phyloP scores from a whole-genome alignment of 2,797 vertebrate species.

The Centropyge bicolor region DNA sequence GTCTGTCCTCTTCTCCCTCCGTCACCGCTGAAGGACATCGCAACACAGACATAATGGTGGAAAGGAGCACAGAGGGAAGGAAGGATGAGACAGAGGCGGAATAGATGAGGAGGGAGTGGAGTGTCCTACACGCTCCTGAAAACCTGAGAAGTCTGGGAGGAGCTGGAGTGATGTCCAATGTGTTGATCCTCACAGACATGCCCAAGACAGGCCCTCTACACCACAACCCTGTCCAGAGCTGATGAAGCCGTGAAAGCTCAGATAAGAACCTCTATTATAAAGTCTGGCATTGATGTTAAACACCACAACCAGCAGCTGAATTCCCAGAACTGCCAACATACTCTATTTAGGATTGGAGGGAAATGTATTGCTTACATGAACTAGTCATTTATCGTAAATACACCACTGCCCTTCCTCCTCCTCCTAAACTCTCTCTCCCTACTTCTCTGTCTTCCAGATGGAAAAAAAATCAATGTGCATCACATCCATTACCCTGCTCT shows the following conservation, averaged over 20 bases:
- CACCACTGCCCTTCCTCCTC: conserved; percentile 47
- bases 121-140: conserved; percentile 55
- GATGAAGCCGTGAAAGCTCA: conserved; percentile 30
- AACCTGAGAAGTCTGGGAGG: conserved; percentile 25
- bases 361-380: conserved; percentile 58
- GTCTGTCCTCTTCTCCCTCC: conserved; percentile 50
- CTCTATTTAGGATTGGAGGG: conserved; percentile 49
- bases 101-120: conserved; percentile 7
- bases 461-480: conserved; percentile 74
- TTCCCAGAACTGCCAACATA: conserved; percentile 54
- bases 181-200: conserved; percentile 22
- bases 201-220: conserved; percentile 13
- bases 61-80: conserved; percentile 9
- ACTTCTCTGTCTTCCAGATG: conserved; percentile 48
- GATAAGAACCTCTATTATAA: conserved; percentile 54
- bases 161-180: conserved; percentile 26
- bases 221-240: conserved; percentile 54
- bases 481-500: conserved; percentile 71
- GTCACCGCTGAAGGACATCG: conserved; percentile 62
- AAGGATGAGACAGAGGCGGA: conserved; percentile 27
- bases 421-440: conserved; percentile 46
- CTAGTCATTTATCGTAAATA: conserved; percentile 70
- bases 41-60: conserved; percentile 41
- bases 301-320: conserved; percentile 51
- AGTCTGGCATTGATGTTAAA: conserved; percentile 46